A percentile compares a stretch with the other conserved stretches of the same genome.
phyloP scores from a whole-genome alignment of 2,113 vertebrate genomes.

The Pedetes capensis region DNA sequence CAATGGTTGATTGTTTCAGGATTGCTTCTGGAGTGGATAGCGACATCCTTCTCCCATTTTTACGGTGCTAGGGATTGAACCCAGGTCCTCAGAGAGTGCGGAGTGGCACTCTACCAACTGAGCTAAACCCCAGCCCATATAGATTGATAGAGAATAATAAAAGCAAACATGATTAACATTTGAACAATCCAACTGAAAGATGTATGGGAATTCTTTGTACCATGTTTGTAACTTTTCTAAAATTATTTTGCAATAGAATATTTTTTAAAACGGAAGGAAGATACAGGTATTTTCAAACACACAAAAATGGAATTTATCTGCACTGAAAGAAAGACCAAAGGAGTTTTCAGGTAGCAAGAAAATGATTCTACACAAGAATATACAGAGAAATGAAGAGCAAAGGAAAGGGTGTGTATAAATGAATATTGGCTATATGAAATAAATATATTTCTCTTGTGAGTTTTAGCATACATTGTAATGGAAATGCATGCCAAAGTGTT shows the following conservation, averaged over 20 bases:
- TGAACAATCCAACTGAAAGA: neutral
- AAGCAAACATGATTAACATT: slow-evolving; percentile 9
- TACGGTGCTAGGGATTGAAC: too few relatives aligned
- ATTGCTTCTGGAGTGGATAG: too few relatives aligned
- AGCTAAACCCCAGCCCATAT: too few relatives aligned
- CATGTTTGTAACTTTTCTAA: slow-evolving; percentile 5
- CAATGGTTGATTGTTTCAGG: too few relatives aligned
- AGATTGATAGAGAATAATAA: neutral
- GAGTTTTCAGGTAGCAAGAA: neutral
- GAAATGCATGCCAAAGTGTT: neutral
- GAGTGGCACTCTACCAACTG: too few relatives aligned
- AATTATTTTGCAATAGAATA: slow-evolving; percentile 33
- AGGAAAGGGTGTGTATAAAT: neutral
- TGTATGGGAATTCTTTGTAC: neutral
- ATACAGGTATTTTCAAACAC: neutral
- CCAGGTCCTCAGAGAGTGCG: too few relatives aligned
- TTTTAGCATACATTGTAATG: neutral
- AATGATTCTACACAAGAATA: neutral
- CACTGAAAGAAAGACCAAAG: neutral
- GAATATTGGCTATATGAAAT: neutral
- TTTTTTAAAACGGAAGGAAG: slow-evolving; percentile 33
- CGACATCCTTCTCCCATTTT: too few relatives aligned
- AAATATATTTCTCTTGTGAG: neutral
- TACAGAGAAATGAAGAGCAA: neutral
- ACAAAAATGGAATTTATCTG: neutral